Evolutionary conservation across 1,140 invertebrate genomes (phyloP).

Genomic region (Lordiphosa mommai): DNA sequence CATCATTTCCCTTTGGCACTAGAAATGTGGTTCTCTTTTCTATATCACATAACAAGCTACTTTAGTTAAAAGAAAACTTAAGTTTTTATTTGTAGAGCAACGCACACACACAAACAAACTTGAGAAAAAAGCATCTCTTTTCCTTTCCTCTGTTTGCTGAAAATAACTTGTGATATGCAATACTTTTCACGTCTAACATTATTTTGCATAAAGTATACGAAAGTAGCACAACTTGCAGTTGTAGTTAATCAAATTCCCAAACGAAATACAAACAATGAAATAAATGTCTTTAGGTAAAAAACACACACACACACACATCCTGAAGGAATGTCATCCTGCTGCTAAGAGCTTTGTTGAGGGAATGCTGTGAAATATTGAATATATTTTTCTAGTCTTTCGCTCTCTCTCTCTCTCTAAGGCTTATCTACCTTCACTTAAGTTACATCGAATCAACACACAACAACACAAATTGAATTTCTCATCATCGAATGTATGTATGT

Average conservation of each 20-base stretch:
- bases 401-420: constrained; percentile 12
- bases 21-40: too few relatives aligned
- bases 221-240: constrained; percentile 8
- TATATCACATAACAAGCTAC: not conserved
- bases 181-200: constrained; percentile 14
- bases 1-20: not conserved
- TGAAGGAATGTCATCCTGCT: constrained; percentile 9
- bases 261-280: constrained; percentile 29
- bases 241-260: constrained; percentile 41
- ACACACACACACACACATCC: constrained; percentile 10
- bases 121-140: not conserved
- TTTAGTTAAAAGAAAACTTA: constrained; percentile 1
- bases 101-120: not conserved
- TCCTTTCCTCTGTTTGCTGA: constrained; percentile 2
- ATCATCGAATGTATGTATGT: constrained; percentile 27
- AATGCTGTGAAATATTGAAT: constrained; percentile 58
- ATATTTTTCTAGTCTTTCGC: constrained; percentile 24
- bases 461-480: constrained; percentile 73
- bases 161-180: constrained; percentile 18
- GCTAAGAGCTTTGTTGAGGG: constrained; percentile 9
- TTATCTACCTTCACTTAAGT: constrained; percentile 19
- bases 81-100: constrained; percentile 14
- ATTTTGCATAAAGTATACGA: constrained; percentile 37
- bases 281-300: constrained; percentile 42
- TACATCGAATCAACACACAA: constrained; percentile 65